phyloP scores from a whole-genome alignment of 2,888 invertebrate genomes.

The Ceraclea dissimilis region DNA sequence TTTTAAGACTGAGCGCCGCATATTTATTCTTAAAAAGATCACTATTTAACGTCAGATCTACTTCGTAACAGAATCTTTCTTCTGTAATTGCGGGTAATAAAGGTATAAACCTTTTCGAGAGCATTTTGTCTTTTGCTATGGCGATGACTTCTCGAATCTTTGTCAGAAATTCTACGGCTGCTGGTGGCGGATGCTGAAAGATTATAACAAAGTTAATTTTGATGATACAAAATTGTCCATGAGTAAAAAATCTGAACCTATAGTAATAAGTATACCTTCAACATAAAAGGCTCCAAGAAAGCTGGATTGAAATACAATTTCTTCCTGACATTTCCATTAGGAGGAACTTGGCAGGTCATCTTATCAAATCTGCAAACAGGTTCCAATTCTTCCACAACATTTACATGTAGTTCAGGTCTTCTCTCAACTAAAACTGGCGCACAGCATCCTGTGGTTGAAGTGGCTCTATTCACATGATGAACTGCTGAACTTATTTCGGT shows the following conservation, averaged over 20 bases:
- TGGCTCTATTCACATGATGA: slow-evolving; percentile 3
- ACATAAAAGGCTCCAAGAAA: slow-evolving; percentile 78
- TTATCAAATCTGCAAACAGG: slow-evolving; percentile 32
- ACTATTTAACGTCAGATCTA: slow-evolving; percentile 31
- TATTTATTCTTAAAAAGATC: slow-evolving; percentile 32
- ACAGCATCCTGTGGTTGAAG: background rate
- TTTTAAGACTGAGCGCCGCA: slow-evolving; percentile 52
- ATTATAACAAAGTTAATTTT: slow-evolving; percentile 5
- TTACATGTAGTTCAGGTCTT: slow-evolving; percentile 44
- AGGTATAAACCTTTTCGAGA: slow-evolving; percentile 70
- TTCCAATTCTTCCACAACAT: slow-evolving; percentile 41
- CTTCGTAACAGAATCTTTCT: slow-evolving; percentile 55
- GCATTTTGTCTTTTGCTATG: slow-evolving; percentile 83
- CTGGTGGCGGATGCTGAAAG: slow-evolving; percentile 78
- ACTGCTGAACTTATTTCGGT: background rate
- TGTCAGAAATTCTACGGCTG: slow-evolving; percentile 79
- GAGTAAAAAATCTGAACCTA: too few relatives aligned
- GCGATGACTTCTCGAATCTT: slow-evolving; percentile 86
- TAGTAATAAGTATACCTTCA: slow-evolving; percentile 52
- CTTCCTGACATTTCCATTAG: slow-evolving; percentile 48
- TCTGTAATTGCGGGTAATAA: slow-evolving; percentile 73
- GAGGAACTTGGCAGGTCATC: slow-evolving; percentile 34
- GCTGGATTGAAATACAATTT: slow-evolving; percentile 86
- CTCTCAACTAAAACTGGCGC: slow-evolving; percentile 37
- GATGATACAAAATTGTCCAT: too few relatives aligned